Evolutionary conservation across 2,888 invertebrate genomes (phyloP), one percentile per base, ranked within the genome.

Genomic region (Drosophila sordidapex): DNA sequence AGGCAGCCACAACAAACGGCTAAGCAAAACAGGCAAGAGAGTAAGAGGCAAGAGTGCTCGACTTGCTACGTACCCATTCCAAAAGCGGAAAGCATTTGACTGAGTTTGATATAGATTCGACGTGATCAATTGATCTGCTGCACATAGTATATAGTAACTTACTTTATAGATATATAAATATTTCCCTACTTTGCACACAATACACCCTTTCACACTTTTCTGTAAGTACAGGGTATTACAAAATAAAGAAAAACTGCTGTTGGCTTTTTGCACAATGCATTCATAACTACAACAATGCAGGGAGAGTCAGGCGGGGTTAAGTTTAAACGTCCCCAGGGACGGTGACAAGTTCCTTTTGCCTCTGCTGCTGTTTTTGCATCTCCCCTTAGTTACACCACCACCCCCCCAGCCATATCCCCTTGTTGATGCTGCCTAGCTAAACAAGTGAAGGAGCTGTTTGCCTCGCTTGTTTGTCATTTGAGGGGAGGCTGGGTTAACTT

Each of bases 401-500:
- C 8, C 7, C 21, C 10, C 13, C 18, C 25, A 4, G 5, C n/a
- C 33, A 11, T 11, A 6, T 4, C 7, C 25, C 2, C 2, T 36
- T 18, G 36, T 21, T 38, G 36, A 38, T 54, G 46, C 40, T 57
- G 38, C 52, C 40, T 54, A 21, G 48, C 38, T 59, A 36, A 77
- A 62, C 57, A 59, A 43, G 60, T 64, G 43, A 35, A 29, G 27
- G 27, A n/a, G 49, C 58, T 64, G 52, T 66, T 68, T 75, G 63
- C 48, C 61, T 51, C 8, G 71, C 61, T 82, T 79, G 76, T 68
- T 81, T 81, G 70, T 70, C 74, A 73, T 83, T 80, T 29, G n/a
- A 31, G 31, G 2, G 35, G 36, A 74, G 71, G 57, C 77, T 81
- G 63, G 78, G 70, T 76, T 89, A 89, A 83, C 76, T 82, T 82